Conservation (phyloP, 1,140 invertebrate species). For the Lepidurus packardi region DNA sequence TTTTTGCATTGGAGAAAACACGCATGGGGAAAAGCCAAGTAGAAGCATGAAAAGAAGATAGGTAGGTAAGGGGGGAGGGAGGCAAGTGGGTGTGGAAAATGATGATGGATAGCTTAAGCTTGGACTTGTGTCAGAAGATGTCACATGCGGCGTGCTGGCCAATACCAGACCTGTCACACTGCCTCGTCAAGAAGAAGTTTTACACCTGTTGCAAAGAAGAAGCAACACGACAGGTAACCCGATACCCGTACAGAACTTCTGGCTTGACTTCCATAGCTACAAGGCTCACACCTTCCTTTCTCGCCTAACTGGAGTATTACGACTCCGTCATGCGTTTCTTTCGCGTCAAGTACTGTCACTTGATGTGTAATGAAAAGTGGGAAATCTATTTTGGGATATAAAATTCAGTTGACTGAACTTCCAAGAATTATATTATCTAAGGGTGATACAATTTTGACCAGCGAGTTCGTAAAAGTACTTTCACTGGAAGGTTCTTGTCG, state of each 20-base stretch:
- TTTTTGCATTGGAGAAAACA: background rate
- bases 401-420: background rate
- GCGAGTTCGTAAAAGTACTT: background rate
- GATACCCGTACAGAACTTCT: background rate
- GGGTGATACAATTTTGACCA: background rate
- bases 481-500: too few species aligned
- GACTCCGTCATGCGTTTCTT: background rate
- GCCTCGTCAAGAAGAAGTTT: constrained; percentile 3
- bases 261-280: background rate
- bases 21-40: background rate
- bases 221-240: constrained; percentile 5
- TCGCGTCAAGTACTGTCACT: background rate
- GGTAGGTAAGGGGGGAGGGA: background rate
- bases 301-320: background rate
- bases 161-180: constrained; percentile 7
- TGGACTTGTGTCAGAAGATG: constrained; percentile 7
- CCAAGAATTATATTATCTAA: background rate
- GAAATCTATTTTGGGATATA: too few species aligned
- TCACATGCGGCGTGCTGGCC: background rate
- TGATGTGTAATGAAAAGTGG: background rate
- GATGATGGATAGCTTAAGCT: constrained; percentile 15
- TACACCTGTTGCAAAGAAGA: constrained; percentile 1
- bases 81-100: constrained; percentile 9
- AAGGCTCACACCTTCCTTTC: background rate
- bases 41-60: background rate